Evolutionary conservation across 2,797 vertebrate species (phyloP).

Genomic region (Myotis findleyi): DNA sequence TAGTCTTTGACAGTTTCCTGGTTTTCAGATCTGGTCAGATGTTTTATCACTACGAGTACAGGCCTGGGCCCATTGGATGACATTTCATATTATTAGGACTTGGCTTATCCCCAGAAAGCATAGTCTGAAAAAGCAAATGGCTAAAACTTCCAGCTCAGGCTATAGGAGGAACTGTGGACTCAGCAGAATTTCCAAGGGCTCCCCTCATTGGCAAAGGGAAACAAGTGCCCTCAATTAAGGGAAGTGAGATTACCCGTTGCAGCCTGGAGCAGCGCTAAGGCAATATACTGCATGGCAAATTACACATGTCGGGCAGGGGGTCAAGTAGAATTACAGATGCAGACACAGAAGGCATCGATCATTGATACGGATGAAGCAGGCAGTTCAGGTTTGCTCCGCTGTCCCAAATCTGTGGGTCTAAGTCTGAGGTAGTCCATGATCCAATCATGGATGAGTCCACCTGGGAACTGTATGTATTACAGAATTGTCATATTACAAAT

Average conservation of each 20-base stretch:
- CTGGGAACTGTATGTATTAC: not conserved
- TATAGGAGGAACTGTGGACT: constrained; percentile 41
- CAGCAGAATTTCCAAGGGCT: constrained; percentile 60
- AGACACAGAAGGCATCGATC: constrained; percentile 29
- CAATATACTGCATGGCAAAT: constrained; percentile 40
- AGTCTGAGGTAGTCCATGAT: constrained; percentile 23
- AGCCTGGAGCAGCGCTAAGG: constrained; percentile 46
- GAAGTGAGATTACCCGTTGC: constrained; percentile 28
- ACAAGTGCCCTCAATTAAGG: constrained; percentile 48
- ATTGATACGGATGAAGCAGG: not conserved
- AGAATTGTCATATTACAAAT: not conserved
- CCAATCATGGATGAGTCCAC: constrained; percentile 25
- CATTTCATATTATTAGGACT: not conserved
- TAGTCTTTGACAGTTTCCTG: not conserved
- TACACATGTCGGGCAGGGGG: not conserved
- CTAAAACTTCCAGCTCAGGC: constrained; percentile 1
- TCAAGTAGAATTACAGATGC: constrained; percentile 51
- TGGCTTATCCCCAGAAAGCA: constrained; percentile 19
- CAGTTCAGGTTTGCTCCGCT: constrained; percentile 3
- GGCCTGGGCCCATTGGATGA: not conserved
- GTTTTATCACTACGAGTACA: not conserved
- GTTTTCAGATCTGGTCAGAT: not conserved
- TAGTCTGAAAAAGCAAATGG: constrained; percentile 26
- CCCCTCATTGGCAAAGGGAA: constrained; percentile 50
- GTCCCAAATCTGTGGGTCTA: constrained; percentile 36